Evolutionary conservation across 1,140 invertebrate genomes (phyloP).

Genomic region (Heliothis subflexa): DNA sequence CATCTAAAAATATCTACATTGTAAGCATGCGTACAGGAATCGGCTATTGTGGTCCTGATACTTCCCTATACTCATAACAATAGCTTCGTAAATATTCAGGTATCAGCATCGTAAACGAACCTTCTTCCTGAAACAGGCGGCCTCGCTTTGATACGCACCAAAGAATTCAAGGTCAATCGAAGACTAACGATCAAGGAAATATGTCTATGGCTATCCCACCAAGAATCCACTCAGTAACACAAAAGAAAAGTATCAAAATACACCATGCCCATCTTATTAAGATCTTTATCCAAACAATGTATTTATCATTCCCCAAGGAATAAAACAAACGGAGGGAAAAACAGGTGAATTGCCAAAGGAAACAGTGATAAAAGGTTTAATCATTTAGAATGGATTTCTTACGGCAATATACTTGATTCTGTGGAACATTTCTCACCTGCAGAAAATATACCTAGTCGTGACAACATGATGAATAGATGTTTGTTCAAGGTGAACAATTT

Average conservation of each 20-base stretch:
- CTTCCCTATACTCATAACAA: background rate
- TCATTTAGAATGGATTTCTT: constrained; percentile 66
- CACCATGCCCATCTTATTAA: background rate
- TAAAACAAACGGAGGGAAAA: constrained; percentile 27
- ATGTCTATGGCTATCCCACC: background rate
- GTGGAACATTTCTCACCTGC: constrained; percentile 25
- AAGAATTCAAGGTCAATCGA: constrained; percentile 14
- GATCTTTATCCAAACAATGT: background rate
- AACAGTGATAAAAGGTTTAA: constrained; percentile 64
- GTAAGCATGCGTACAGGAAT: background rate
- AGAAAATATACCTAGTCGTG: constrained; percentile 36
- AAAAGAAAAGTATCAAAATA: constrained; percentile 3
- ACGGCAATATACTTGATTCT: constrained; percentile 41
- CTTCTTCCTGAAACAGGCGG: constrained; percentile 5
- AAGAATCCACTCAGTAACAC: background rate
- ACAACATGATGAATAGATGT: constrained; percentile 65
- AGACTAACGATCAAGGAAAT: constrained; percentile 14
- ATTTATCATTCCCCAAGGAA: background rate
- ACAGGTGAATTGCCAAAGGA: constrained; percentile 48
- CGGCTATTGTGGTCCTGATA: background rate
- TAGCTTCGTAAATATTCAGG: constrained; percentile 13
- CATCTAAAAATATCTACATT: background rate
- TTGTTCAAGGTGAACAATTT: constrained; percentile 63
- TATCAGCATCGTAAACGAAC: constrained; percentile 17
- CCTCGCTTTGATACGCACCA: constrained; percentile 1